phyloP scores from a whole-genome alignment of 2,113 vertebrate species.

The Xiphophorus maculatus region DNA sequence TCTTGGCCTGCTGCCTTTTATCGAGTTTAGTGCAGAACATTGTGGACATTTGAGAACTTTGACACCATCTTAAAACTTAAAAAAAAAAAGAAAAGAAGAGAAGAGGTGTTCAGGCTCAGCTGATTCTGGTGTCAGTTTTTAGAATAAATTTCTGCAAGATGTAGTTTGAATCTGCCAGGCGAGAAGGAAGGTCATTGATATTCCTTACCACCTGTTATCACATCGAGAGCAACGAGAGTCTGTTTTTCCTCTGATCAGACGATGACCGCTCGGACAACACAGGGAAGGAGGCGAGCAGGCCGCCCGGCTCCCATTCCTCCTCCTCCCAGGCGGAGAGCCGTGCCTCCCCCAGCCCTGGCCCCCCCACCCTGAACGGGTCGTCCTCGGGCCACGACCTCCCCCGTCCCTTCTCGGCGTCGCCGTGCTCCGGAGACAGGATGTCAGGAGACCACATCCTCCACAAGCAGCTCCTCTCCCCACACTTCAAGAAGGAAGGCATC shows the following conservation, averaged over 20 bases:
- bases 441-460: slow-evolving; percentile 82
- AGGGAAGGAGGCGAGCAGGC: slow-evolving; percentile 81
- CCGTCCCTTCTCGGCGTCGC: slow-evolving; percentile 85
- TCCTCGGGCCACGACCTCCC: slow-evolving; percentile 74
- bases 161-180: slow-evolving; percentile 1
- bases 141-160: slow-evolving; percentile 24
- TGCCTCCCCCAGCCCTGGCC: slow-evolving; percentile 80
- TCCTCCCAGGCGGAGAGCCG: slow-evolving; percentile 81
- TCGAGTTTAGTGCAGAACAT: not conserved
- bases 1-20: not conserved
- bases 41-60: slow-evolving; percentile 12
- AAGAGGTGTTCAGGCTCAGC: slow-evolving; percentile 24
- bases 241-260: slow-evolving; percentile 77
- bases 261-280: slow-evolving; percentile 88
- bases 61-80: slow-evolving; percentile 4
- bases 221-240: not conserved
- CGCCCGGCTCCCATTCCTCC: slow-evolving; percentile 82
- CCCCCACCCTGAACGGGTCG: slow-evolving; percentile 69
- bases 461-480: slow-evolving; percentile 83
- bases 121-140: slow-evolving; percentile 12
- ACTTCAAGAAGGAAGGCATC: slow-evolving; percentile 87
- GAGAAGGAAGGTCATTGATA: not conserved
- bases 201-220: not conserved
- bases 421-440: slow-evolving; percentile 82
- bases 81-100: not conserved